Conservation (phyloP, 2,888 invertebrate species). For the Cotesia congregata region DNA sequence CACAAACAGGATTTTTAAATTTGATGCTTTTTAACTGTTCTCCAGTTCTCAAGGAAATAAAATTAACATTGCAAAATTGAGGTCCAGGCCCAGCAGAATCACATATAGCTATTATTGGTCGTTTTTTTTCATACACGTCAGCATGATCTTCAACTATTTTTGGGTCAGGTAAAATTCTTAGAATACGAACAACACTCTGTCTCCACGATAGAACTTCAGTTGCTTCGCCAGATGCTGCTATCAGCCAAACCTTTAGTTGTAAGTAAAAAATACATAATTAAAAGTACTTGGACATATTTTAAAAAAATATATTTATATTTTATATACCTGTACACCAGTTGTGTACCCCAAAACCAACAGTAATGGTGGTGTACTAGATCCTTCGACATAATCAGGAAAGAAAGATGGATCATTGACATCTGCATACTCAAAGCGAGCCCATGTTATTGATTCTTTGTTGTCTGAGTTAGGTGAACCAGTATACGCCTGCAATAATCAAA, state of each 20-base stretch:
- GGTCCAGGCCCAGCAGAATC: slow-evolving; percentile 86
- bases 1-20: slow-evolving; percentile 91
- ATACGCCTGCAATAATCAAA: slow-evolving; percentile 70
- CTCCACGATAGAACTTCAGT: slow-evolving; percentile 95
- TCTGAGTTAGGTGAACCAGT: slow-evolving; percentile 72
- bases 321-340: slow-evolving; percentile 81
- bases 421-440: slow-evolving; percentile 91
- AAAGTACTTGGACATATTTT: background rate
- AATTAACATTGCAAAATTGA: slow-evolving; percentile 85
- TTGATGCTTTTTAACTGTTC: slow-evolving; percentile 91
- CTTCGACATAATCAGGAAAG: slow-evolving; percentile 80
- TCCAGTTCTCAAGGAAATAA: slow-evolving; percentile 86
- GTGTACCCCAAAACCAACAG: slow-evolving; percentile 91
- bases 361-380: slow-evolving; percentile 80
- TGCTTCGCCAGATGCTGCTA: slow-evolving; percentile 92
- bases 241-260: slow-evolving; percentile 82
- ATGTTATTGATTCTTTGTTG: slow-evolving; percentile 75
- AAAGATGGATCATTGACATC: slow-evolving; percentile 85
- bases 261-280: slow-evolving; percentile 22
- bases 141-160: slow-evolving; percentile 72
- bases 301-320: slow-evolving; percentile 5
- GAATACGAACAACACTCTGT: slow-evolving; percentile 87
- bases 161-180: slow-evolving; percentile 89
- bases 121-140: slow-evolving; percentile 83
- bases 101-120: slow-evolving; percentile 92